Percentiles rank a stretch among this genome's conserved stretches.
phyloP scores from a whole-genome alignment of 35 echinoderm and acorn worm species.

The Ptychodera flava region DNA sequence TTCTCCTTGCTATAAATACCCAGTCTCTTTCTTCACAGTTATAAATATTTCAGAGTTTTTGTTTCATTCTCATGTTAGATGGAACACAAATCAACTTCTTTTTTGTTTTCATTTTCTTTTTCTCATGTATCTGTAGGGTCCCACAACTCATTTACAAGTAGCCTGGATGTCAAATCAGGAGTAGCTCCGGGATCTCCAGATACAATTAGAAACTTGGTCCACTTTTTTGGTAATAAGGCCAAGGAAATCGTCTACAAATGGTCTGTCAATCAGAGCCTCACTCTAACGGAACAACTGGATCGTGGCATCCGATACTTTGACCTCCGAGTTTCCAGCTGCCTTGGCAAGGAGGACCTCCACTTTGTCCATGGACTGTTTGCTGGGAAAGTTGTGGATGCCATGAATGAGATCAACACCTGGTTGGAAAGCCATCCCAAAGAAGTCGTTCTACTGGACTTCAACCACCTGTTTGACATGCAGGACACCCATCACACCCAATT shows the following conservation, averaged over 20 bases:
- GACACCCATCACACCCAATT: slow-evolving; percentile 33
- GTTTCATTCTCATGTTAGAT: too few species aligned
- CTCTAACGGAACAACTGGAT: slow-evolving; percentile 57
- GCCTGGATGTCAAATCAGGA: slow-evolving; percentile 29
- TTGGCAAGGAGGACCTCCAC: slow-evolving; percentile 31
- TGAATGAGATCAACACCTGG: slow-evolving; percentile 62
- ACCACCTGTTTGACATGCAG: slow-evolving; percentile 63
- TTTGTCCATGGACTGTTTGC: slow-evolving; percentile 77
- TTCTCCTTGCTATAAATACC: too few species aligned
- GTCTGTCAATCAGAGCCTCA: slow-evolving; percentile 57
- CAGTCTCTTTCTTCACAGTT: too few species aligned
- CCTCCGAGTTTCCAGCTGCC: slow-evolving; percentile 38
- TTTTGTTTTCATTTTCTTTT: too few species aligned
- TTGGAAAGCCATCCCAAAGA: slow-evolving; percentile 49
- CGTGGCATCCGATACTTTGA: slow-evolving; percentile 71
- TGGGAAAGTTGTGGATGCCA: slow-evolving; percentile 13
- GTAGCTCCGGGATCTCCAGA: slow-evolving; percentile 67
- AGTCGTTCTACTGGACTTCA: slow-evolving; percentile 63
- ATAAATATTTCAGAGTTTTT: too few species aligned
- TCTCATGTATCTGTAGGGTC: slow-evolving; percentile 45
- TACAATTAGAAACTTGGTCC: slow-evolving; percentile 65
- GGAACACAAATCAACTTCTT: too few species aligned
- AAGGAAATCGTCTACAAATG: slow-evolving; percentile 63
- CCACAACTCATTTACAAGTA: slow-evolving; percentile 69
- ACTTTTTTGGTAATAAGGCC: slow-evolving; percentile 52